These are phyloP conservation scores for Nothoprocta perdicaria DNA, from an alignment of 2,113 vertebrate species.

Conservation along the genomic window DNA sequence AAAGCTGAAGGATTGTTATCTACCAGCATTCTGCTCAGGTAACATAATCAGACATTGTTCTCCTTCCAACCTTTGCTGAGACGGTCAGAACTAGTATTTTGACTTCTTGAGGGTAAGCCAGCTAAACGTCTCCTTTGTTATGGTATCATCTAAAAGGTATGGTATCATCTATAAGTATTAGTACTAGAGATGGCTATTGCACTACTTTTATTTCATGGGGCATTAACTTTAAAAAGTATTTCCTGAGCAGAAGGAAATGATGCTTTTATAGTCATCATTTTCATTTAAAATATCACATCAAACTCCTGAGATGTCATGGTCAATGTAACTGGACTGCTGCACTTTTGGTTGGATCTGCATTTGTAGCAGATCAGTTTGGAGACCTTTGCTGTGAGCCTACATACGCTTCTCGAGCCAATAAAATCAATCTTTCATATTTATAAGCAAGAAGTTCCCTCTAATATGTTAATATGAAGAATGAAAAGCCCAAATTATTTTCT, in stretches of 20 bases:
- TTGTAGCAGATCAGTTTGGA: neutral
- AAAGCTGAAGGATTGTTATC: neutral
- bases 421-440: neutral
- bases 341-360: neutral
- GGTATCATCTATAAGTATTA: neutral
- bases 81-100: neutral
- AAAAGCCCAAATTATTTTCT: neutral
- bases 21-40: neutral
- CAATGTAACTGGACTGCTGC: neutral
- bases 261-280: neutral
- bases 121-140: neutral
- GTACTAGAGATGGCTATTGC: neutral
- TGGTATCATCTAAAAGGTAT: neutral
- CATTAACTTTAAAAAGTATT: neutral
- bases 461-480: neutral
- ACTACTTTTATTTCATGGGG: neutral
- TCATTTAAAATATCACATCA: neutral
- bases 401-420: neutral
- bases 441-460: neutral
- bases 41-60: neutral
- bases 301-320: neutral
- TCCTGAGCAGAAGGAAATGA: neutral
- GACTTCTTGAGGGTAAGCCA: neutral
- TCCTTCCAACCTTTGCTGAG: neutral
- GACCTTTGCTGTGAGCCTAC: neutral